Base-by-base conservation (phyloP, 2,888 invertebrate species). In the Perizoma affinitatum region DNA sequence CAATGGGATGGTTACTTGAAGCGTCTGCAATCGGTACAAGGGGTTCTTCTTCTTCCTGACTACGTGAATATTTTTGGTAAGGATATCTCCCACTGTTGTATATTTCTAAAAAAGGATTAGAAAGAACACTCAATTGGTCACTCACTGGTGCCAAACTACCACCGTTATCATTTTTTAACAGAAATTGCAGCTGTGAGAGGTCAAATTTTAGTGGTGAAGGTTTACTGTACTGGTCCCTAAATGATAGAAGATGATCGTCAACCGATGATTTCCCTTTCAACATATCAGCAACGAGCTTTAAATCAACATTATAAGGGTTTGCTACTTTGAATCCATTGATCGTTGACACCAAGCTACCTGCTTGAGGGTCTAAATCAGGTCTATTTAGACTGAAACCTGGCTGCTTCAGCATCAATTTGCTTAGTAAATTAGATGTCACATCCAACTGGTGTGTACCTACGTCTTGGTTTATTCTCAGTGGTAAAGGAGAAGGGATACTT, bases 291-390 rank as follows among this genome's bases (percentile, higher is more conserved):
- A 92, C 88, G 45, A 92, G 70, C 75, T 90, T 91, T 4, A 93
- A 72, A 71, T 93, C 93, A 7, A 93, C 81, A 69, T 93, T 93
- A 61, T 87, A 93, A 9, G 93, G 93, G 67, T 93, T 93, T 3
- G 87, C 87, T n/a, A 93, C 88, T 81, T 88, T 88, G 61, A 90
- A 87, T 5, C 92, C 93, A 71, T 93, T 91, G 33, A 93, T 88
- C 0, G 86, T 91, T 4, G 92, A 85, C 48, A 92, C 36, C 50
- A 80, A 66, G 44, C 76, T 76, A n/a, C 71, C 54, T 10, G 58
- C 65, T 72, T 87, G 85, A 34, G 79, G 55, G 53, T 90, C 87
- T 10, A 84, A 71, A 56, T 90, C 89, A 8, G 87, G 90, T 65
- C 85, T 82, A 11, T 82, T 87, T 7, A 77, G 52, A 66, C 72